A percentile compares a stretch with the other conserved stretches of the same genome.
phyloP scores from a whole-genome alignment of 35 echinoderm and acorn worm species.

The Apostichopus parvimensis region DNA sequence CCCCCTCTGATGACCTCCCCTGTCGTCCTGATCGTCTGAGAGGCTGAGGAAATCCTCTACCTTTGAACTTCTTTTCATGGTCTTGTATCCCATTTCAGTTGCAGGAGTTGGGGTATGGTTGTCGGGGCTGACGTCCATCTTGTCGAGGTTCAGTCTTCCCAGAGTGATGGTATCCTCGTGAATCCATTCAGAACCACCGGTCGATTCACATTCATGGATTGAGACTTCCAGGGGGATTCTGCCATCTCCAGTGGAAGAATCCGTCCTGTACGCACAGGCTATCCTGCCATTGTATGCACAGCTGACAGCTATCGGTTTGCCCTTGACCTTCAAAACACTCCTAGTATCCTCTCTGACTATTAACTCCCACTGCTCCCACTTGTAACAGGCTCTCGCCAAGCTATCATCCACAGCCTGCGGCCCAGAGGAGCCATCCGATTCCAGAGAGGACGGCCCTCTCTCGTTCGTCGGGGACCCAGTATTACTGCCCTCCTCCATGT shows the following conservation, averaged over 20 bases:
- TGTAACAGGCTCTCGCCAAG: constrained; percentile 63
- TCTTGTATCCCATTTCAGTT: constrained; percentile 81
- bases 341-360: constrained; percentile 70
- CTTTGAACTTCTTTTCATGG: constrained; percentile 96
- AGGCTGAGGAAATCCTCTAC: constrained; percentile 86
- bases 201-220: constrained; percentile 97
- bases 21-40: constrained; percentile 23
- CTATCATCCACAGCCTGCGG: constrained; percentile 42
- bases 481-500: constrained; percentile 48
- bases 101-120: constrained; percentile 43
- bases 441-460: constrained; percentile 32
- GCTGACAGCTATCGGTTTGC: constrained; percentile 76
- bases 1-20: constrained; percentile 12
- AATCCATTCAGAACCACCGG: constrained; percentile 94
- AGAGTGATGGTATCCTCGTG: constrained; percentile 85
- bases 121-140: constrained; percentile 47
- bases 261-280: constrained; percentile 82
- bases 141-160: constrained; percentile 64
- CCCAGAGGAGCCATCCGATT: neutral
- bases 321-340: constrained; percentile 72
- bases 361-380: constrained; percentile 95
- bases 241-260: constrained; percentile 7
- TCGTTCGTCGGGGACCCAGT: constrained; percentile 34
- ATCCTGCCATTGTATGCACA: constrained; percentile 96
- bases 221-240: constrained; percentile 64